Evolutionary conservation across 2,113 vertebrate species (phyloP).

Genomic region (Sterrhoptilus dennistouni): DNA sequence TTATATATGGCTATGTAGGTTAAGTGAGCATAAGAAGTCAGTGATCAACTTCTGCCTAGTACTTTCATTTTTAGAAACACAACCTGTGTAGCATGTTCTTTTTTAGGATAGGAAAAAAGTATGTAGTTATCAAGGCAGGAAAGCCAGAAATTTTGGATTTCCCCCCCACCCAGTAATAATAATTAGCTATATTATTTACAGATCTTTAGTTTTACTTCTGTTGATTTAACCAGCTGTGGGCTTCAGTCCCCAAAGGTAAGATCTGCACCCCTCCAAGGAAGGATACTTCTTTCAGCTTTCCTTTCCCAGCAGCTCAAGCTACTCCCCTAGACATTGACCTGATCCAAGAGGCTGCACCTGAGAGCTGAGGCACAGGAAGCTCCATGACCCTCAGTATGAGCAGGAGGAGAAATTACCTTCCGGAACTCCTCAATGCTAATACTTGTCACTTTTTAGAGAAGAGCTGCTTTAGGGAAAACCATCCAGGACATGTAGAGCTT

Average conservation of each 20-base stretch:
- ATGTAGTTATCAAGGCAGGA: neutral
- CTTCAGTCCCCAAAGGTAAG: neutral
- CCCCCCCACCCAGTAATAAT: accelerated
- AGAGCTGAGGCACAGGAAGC: neutral
- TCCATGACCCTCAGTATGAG: neutral
- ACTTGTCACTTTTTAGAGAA: neutral
- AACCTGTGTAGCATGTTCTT: neutral
- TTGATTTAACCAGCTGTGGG: neutral
- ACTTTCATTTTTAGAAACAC: neutral
- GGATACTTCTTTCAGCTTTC: neutral
- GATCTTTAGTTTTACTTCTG: neutral
- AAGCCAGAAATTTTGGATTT: neutral
- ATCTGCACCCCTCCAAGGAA: neutral
- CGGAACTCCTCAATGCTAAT: neutral
- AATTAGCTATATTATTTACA: neutral
- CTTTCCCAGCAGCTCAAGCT: neutral
- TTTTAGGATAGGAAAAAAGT: neutral
- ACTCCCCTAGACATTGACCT: neutral
- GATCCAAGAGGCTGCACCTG: neutral
- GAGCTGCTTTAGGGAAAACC: neutral
- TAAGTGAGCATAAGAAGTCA: neutral
- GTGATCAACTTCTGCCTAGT: neutral
- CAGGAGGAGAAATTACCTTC: neutral
- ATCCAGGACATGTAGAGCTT: neutral
- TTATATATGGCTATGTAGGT: neutral